Base-by-base conservation (phyloP, 2,113 vertebrate species). In the Rhegmatorhina hoffmannsi region DNA sequence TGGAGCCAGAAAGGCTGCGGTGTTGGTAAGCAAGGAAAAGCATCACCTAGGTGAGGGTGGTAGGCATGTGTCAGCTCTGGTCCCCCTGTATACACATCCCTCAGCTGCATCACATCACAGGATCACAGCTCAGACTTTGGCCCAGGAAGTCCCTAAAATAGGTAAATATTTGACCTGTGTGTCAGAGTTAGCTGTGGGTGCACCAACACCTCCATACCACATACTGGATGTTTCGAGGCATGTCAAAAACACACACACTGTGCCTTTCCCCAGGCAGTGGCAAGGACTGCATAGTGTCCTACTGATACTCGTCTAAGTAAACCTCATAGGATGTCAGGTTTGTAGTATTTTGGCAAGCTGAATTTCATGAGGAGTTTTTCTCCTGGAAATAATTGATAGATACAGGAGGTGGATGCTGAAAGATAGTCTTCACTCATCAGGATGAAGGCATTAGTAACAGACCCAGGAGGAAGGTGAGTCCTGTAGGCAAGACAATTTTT, bases 231-330 rank as follows among this genome's bases (percentile, higher is more conserved):
- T 59, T 46, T 40, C 28, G 6, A 17, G 55, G 21, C 12, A 3
- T 53, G 25, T 17, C 4, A 4, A 26, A 76, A 8, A 15, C 64
- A 24, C 56, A 1, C 3, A 10, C 5, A 31, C 13, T 0, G 6
- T 34, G 33, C 67, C n/a, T 53, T 33, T 26, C 34, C 79, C 4
- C 26, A 2, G 2, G 13, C 40, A 28, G 53, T 17, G 40, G 66
- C 44, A 28, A 56, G 33, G 46, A 1, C 43, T 38, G 2, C 1
- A 0, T 29, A 1, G 20, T 3, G 8, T 46, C 70, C 83, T 38
- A 0, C 78, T 58, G 25, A 6, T 2, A 1, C 4, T 8, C 20
- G 68, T 2, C 66, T 72, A 56, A 69, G 66, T 11, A 66, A 62
- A 40, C 31, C 55, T 31, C 56, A 0, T 1, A 23, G 43, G 6